Evolutionary conservation across 2,113 vertebrate genomes (phyloP), one percentile per base, ranked within the genome.

Genomic region (Procavia capensis): DNA sequence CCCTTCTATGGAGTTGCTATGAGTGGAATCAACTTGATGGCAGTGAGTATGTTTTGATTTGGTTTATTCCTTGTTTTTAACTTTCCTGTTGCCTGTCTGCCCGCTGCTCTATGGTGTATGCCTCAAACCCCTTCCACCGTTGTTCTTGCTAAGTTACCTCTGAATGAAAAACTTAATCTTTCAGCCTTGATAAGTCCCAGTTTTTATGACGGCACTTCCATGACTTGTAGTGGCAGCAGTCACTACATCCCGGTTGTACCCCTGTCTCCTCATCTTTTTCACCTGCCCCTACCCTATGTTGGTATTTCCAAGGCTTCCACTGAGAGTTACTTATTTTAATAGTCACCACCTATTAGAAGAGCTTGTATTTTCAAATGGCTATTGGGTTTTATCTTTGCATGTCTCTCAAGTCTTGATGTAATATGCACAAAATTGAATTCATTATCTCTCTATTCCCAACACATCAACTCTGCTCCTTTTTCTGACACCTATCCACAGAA

Each of bases 301-400:
- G 6, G 9, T 14, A 41, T 74, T 25, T 7, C 34, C 61, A 36
- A 75, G 76, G 27, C 59, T 47, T 68, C 79, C 61, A 29, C 31
- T 3, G 25, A 50, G 27, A 29, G 41, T 85, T 81, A 27, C 16
- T 91, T 91, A 36, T 89, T 94, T 94, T 68, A 94, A 5, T n/a
- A 93, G 87, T 83, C 43, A 31, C 39, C 34, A 76, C 39, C 59
- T 43, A 54, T 54, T 14, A 57, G 22, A 47, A 88, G 54, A 91
- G 13, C 34, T 80, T 36, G 19, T 87, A 11, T 25, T 90, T 80
- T 85, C 59, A 66, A 83, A n/a, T 68, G 25, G 22, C 68, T 45
- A 0, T 47, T 68, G 57, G 24, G 79, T 83, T 45, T 54, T 89
- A 6, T 27, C 29, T 85, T 54, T 85, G 1, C 39, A 1, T 27